phyloP scores from a whole-genome alignment of 2,113 vertebrate genomes.

The Ceyx cyanopectus region DNA sequence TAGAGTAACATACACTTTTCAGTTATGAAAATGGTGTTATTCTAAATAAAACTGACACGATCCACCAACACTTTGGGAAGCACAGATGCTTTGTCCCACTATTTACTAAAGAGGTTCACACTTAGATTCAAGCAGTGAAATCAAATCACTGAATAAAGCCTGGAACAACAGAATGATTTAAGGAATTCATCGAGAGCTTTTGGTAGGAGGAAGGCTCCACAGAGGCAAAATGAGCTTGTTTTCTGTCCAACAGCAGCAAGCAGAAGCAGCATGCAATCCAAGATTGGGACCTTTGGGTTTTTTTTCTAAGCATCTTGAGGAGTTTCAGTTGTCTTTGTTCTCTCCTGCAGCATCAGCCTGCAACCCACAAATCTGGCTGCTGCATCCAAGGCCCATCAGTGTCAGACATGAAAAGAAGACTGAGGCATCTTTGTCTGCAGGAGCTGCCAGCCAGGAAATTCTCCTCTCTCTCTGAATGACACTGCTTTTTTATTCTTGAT shows the following conservation, averaged over 20 bases:
- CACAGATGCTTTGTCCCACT: constrained; percentile 74
- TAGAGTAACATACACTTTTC: constrained; percentile 21
- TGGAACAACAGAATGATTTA: constrained; percentile 56
- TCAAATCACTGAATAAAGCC: constrained; percentile 65
- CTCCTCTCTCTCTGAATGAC: background rate
- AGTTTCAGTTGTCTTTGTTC: background rate
- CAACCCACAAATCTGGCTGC: background rate
- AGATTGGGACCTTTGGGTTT: background rate
- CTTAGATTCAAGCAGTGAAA: constrained; percentile 71
- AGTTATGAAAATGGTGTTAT: constrained; percentile 53
- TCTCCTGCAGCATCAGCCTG: background rate
- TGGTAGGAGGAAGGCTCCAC: constrained; percentile 23
- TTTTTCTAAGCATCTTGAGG: background rate
- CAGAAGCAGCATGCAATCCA: background rate
- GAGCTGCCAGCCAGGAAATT: background rate
- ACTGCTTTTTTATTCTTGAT: background rate
- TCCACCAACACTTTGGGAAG: constrained; percentile 70
- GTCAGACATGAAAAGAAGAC: background rate
- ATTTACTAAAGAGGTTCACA: constrained; percentile 73
- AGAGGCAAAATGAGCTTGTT: constrained; percentile 25
- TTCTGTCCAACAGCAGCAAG: background rate
- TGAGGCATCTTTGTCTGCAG: background rate
- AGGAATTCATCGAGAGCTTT: constrained; percentile 24
- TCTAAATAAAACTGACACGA: constrained; percentile 68
- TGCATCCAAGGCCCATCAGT: background rate